Conservation (phyloP, 1,140 invertebrate species). For the Plodia interpunctella region DNA sequence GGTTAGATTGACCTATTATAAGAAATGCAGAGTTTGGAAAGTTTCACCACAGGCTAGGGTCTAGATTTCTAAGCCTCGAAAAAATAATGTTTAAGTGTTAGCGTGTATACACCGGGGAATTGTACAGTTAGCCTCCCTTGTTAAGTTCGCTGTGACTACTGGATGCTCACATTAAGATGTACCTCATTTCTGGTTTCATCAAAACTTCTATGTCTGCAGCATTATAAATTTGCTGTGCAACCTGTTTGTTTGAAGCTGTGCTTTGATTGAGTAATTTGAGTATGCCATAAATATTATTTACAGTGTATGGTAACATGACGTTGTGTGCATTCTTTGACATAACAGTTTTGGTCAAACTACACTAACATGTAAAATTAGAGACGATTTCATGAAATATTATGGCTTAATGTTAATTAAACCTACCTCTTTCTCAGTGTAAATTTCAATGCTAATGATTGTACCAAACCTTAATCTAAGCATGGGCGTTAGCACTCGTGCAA, state of each 20-base stretch:
- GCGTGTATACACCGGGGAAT: slow-evolving; percentile 73
- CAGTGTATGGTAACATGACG: slow-evolving; percentile 34
- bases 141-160: slow-evolving; percentile 74
- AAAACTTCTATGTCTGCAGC: slow-evolving; percentile 57
- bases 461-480: slow-evolving; percentile 71
- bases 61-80: slow-evolving; percentile 67
- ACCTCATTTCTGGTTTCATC: slow-evolving; percentile 57
- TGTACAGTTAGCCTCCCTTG: slow-evolving; percentile 77
- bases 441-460: slow-evolving; percentile 74
- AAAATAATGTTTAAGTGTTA: slow-evolving; percentile 76
- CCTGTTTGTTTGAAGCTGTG: slow-evolving; percentile 48
- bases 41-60: slow-evolving; percentile 65
- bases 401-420: slow-evolving; percentile 70
- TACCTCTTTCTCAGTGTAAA: slow-evolving; percentile 77
- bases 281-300: slow-evolving; percentile 59
- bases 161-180: slow-evolving; percentile 64
- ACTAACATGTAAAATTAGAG: slow-evolving; percentile 72
- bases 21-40: slow-evolving; percentile 71
- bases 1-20: slow-evolving; percentile 26
- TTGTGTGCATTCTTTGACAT: slow-evolving; percentile 35
- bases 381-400: slow-evolving; percentile 53
- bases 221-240: slow-evolving; percentile 35
- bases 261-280: slow-evolving; percentile 39
- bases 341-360: slow-evolving; percentile 63
- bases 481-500: slow-evolving; percentile 43